These are phyloP conservation scores for Pollicipes pollicipes DNA, from an alignment of 1,140 invertebrate genomes.

Conservation along the genomic window DNA sequence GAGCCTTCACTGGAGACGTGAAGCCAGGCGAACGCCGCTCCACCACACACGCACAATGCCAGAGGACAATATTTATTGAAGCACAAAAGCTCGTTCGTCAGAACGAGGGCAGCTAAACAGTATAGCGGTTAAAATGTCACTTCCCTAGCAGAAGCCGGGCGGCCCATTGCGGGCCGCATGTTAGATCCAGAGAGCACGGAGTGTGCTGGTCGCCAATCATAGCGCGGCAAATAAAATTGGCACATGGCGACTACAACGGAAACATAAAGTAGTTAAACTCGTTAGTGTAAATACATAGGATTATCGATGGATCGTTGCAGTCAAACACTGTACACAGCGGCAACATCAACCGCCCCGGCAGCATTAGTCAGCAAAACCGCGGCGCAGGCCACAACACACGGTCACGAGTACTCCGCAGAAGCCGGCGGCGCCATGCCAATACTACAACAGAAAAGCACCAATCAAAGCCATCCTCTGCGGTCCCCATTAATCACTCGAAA, in stretches of 20 bases:
- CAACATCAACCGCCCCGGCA: background rate
- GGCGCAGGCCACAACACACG: background rate
- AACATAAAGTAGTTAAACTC: background rate
- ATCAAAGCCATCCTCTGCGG: too few species aligned
- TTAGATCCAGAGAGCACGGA: background rate
- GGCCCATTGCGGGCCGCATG: background rate
- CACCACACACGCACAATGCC: background rate
- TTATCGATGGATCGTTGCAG: background rate
- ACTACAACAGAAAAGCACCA: too few species aligned
- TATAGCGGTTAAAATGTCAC: background rate
- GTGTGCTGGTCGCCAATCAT: background rate
- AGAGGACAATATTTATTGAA: background rate
- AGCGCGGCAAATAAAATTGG: background rate
- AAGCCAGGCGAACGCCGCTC: too few species aligned
- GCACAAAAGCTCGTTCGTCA: background rate
- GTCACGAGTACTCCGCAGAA: background rate
- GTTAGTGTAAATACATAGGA: background rate
- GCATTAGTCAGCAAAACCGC: background rate
- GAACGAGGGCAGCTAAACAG: background rate
- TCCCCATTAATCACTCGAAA: background rate
- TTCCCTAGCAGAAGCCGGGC: background rate
- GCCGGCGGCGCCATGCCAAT: too few species aligned
- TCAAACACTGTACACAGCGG: background rate
- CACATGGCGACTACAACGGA: background rate
- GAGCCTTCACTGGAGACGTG: too few species aligned